These are phyloP conservation scores for Muscicapa comitata DNA, from an alignment of 2,797 vertebrate genomes.

Conservation along the genomic window DNA sequence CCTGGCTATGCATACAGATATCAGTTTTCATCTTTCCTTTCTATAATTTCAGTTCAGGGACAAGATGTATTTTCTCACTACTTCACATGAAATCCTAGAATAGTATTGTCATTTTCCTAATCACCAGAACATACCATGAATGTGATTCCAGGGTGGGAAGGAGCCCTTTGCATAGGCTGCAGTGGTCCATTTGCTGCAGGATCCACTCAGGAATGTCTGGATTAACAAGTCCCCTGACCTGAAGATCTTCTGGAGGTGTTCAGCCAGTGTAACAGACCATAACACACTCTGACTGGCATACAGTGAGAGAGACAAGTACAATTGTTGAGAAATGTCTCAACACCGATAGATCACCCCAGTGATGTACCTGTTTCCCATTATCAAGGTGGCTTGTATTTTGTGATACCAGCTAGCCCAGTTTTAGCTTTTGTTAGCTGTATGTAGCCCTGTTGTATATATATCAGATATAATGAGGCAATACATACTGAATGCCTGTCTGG, in stretches of 20 bases:
- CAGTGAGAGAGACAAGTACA: neutral
- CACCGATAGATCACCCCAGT: neutral
- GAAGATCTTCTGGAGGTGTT: neutral
- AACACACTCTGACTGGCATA: neutral
- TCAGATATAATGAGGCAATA: neutral
- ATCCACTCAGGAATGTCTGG: neutral
- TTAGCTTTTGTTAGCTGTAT: neutral
- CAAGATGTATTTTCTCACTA: neutral
- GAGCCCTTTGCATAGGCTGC: neutral
- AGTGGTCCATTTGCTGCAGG: neutral
- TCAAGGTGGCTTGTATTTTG: neutral
- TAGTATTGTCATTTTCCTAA: neutral
- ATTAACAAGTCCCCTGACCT: neutral
- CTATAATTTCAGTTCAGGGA: neutral
- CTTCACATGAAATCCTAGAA: neutral
- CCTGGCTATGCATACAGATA: neutral
- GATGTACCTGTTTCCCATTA: neutral
- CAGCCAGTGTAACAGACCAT: neutral
- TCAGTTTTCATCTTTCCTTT: neutral
- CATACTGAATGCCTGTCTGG: neutral
- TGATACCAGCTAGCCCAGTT: neutral
- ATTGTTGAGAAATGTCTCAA: neutral
- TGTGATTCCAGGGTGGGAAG: neutral
- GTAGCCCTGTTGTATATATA: neutral
- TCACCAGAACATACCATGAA: neutral